Conservation (phyloP, 2,888 invertebrate genomes). For the Coenonympha glycerion region DNA sequence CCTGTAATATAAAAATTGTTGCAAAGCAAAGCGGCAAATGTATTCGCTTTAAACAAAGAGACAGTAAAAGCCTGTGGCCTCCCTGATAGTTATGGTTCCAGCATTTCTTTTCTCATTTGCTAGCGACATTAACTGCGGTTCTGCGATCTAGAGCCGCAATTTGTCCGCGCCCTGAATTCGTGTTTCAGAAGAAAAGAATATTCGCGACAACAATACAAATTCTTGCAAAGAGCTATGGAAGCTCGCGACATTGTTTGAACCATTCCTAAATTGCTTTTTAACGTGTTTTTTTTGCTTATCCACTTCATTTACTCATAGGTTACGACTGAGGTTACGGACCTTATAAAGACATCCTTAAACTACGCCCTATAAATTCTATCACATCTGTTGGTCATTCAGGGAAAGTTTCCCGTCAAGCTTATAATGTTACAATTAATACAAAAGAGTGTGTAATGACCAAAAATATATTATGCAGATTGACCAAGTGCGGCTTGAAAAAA, state of each 20-base stretch:
- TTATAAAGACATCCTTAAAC: too few relatives aligned
- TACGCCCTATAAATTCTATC: too few relatives aligned
- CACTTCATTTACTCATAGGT: neutral
- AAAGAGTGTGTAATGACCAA: too few relatives aligned
- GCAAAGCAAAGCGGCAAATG: slow-evolving; percentile 2
- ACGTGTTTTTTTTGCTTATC: neutral
- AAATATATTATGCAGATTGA: too few relatives aligned
- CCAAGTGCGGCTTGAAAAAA: too few relatives aligned
- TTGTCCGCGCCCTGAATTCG: slow-evolving; percentile 20
- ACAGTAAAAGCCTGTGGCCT: slow-evolving; percentile 20
- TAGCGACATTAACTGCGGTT: slow-evolving; percentile 26
- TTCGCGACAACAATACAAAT: slow-evolving; percentile 24
- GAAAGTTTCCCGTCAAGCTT: too few relatives aligned
- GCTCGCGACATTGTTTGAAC: slow-evolving; percentile 12
- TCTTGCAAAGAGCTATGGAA: slow-evolving; percentile 20
- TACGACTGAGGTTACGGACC: too few relatives aligned
- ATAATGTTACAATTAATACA: too few relatives aligned
- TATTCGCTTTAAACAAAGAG: slow-evolving; percentile 12
- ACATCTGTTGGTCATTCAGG: too few relatives aligned
- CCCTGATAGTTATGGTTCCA: slow-evolving; percentile 21
- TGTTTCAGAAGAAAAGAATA: slow-evolving; percentile 24
- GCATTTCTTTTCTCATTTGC: slow-evolving; percentile 27
- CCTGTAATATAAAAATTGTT: neutral
- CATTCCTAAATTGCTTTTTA: slow-evolving; percentile 23
- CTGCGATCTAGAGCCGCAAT: slow-evolving; percentile 20